Conservation (phyloP, 2,797 vertebrate genomes). For the Schizopygopsis pylzovi region DNA sequence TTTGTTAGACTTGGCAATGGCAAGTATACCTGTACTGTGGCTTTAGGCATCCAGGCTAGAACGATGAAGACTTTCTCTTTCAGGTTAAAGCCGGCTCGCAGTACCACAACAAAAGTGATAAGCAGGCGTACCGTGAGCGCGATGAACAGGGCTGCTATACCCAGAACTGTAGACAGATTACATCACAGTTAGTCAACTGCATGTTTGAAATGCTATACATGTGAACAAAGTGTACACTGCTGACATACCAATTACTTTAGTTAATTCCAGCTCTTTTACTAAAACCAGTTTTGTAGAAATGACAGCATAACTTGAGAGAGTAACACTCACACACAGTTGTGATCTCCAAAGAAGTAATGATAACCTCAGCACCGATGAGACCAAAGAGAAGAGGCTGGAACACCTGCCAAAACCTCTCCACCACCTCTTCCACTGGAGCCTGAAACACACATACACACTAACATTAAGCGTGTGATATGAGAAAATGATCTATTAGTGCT, state of each 20-base stretch:
- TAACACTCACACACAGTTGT: conserved; percentile 86
- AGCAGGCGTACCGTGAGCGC: conserved; percentile 83
- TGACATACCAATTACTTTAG: not conserved
- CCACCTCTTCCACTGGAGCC: conserved; percentile 79
- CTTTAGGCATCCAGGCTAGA: conserved; percentile 97
- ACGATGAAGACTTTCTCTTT: conserved; percentile 93
- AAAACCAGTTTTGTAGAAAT: not conserved
- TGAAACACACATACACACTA: conserved; percentile 64
- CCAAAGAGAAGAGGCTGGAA: conserved; percentile 96
- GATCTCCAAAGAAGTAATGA: conserved; percentile 81
- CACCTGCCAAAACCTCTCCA: conserved; percentile 85
- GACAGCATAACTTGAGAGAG: not conserved
- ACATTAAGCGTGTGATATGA: not conserved
- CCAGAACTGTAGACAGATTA: conserved; percentile 79
- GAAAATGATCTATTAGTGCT: not conserved
- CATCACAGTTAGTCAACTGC: not conserved
- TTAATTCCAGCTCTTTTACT: conserved; percentile 8
- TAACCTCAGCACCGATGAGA: conserved; percentile 93
- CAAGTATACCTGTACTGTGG: conserved; percentile 90
- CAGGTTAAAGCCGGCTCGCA: conserved; percentile 87
- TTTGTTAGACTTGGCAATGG: not conserved
- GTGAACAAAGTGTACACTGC: not conserved
- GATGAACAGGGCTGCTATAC: conserved; percentile 82
- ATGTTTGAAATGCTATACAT: not conserved
- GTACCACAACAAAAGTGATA: conserved; percentile 88